These are phyloP conservation scores for Ursus arctos DNA, from an alignment of 2,113 vertebrate genomes.

Conservation along the genomic window DNA sequence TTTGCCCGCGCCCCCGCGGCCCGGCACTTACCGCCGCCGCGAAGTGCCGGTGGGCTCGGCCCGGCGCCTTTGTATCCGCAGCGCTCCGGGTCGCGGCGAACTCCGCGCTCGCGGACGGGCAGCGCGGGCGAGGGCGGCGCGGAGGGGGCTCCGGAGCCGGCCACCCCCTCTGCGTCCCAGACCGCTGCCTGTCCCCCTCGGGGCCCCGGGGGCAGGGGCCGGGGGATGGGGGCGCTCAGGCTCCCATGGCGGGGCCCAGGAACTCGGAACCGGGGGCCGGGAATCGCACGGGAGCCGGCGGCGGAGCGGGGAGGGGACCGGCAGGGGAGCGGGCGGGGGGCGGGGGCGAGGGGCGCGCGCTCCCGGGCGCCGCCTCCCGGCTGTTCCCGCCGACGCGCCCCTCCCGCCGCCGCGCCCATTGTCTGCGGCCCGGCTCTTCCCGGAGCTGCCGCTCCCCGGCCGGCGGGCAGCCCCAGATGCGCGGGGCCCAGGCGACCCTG, in stretches of 20 bases:
- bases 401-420: constrained; percentile 79
- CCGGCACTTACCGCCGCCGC: constrained; percentile 78
- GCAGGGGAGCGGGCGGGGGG: background rate
- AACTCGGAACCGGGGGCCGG: constrained; percentile 66
- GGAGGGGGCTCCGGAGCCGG: constrained; percentile 62
- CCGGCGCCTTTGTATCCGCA: constrained; percentile 82
- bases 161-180: constrained; percentile 69
- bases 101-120: constrained; percentile 69
- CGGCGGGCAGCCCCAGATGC: background rate
- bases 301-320: constrained; percentile 16
- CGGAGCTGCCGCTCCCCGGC: background rate
- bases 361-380: constrained; percentile 80
- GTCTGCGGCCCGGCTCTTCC: constrained; percentile 80
- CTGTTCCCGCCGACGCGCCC: constrained; percentile 74
- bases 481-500: background rate
- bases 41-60: constrained; percentile 62
- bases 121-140: constrained; percentile 45
- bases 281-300: constrained; percentile 67
- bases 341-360: constrained; percentile 70
- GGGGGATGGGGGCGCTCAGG: constrained; percentile 69
- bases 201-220: constrained; percentile 77
- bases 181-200: constrained; percentile 73
- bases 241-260: constrained; percentile 81
- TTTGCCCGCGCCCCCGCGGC: constrained; percentile 73
- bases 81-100: constrained; percentile 74